Conservation (phyloP, 2,113 vertebrate genomes). For the Clarias gariepinus region DNA sequence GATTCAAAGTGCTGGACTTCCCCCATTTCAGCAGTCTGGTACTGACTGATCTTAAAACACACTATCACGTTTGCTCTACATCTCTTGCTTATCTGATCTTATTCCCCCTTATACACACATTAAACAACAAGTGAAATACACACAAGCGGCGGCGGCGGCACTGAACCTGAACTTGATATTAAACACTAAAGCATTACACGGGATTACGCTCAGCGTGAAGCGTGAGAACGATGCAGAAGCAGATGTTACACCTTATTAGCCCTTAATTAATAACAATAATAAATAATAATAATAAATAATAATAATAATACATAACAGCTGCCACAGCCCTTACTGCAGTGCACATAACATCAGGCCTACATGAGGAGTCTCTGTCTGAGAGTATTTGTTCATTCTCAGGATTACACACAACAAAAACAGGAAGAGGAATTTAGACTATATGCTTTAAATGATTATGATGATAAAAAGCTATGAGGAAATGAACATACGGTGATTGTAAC, state of each 20-base stretch:
- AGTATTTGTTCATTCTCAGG: background rate
- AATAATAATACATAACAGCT: background rate
- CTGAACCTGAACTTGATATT: background rate
- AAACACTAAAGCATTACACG: background rate
- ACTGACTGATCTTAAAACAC: conserved; percentile 25
- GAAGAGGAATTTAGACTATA: background rate
- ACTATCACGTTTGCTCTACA: background rate
- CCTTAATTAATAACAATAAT: background rate
- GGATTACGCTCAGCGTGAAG: background rate
- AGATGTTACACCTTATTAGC: conserved; percentile 5
- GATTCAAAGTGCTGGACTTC: conserved; percentile 27
- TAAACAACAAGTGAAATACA: background rate
- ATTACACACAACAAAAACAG: background rate
- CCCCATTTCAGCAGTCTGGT: conserved; percentile 34
- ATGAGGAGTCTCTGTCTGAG: background rate
- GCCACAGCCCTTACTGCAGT: background rate
- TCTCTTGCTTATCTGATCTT: background rate
- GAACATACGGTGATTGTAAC: background rate
- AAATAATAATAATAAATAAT: too few relatives aligned
- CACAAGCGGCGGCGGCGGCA: too few relatives aligned
- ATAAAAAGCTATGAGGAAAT: background rate
- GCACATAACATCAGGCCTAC: too few relatives aligned
- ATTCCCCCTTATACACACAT: background rate
- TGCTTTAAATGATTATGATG: background rate
- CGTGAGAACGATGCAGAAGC: background rate